Evolutionary conservation across 2,888 invertebrate species (phyloP).

Genomic region (Aspidiotus destructor): DNA sequence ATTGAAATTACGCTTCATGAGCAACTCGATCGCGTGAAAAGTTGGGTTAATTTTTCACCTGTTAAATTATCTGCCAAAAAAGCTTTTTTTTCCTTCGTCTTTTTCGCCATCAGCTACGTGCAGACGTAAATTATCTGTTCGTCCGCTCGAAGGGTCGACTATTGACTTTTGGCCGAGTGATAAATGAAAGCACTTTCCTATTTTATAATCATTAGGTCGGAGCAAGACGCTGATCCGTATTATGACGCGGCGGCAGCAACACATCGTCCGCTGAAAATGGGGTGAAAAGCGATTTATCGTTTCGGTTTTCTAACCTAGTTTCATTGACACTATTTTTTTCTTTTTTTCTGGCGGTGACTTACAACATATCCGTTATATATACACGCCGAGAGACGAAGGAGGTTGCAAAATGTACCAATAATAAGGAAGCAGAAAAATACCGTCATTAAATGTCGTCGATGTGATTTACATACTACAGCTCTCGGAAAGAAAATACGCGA

Average conservation of each 20-base stretch:
- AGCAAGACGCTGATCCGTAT: neutral
- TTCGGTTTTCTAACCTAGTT: neutral
- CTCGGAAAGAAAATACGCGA: too few species aligned
- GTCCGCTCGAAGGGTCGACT: neutral
- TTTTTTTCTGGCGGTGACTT: too few species aligned
- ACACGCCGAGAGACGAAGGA: neutral
- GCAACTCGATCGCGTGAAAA: neutral
- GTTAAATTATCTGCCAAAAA: constrained; percentile 4
- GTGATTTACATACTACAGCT: neutral
- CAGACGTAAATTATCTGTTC: constrained; percentile 4
- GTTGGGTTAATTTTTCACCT: neutral
- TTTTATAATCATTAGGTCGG: constrained; percentile 3
- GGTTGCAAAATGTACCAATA: neutral
- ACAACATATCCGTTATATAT: too few species aligned
- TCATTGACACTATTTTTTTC: too few species aligned
- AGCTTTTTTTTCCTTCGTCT: neutral
- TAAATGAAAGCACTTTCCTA: neutral
- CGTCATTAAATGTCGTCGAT: constrained; percentile 1
- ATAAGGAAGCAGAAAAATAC: neutral
- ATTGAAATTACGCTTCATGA: too few species aligned
- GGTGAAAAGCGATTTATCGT: neutral
- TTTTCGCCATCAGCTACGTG: neutral
- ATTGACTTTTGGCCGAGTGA: neutral
- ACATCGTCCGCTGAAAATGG: neutral
- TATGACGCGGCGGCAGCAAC: neutral